A percentile compares a stretch with the other conserved stretches of the same genome.
These are phyloP conservation scores for Haliclona indistincta DNA, from an alignment of 37 sponge, comb jelly and placozoan genomes.

Conservation along the genomic window DNA sequence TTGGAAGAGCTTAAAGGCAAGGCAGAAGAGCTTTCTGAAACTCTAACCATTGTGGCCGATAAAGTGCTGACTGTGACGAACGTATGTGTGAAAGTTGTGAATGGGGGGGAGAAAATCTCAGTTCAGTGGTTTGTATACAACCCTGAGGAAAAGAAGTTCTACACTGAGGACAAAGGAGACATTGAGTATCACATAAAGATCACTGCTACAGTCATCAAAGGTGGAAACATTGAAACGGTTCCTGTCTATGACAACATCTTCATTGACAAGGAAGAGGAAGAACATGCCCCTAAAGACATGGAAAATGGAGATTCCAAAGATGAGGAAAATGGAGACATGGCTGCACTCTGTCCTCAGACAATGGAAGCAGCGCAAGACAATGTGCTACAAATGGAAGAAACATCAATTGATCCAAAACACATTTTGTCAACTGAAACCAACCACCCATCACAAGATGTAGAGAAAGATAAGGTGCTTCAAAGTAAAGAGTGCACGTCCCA, in stretches of 20 bases:
- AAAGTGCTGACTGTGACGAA: background rate
- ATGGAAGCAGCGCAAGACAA: background rate
- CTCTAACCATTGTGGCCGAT: background rate
- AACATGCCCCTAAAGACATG: background rate
- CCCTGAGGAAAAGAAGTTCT: background rate
- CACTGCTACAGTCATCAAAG: background rate
- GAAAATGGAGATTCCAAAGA: background rate
- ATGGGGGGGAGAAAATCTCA: background rate
- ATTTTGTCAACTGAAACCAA: too few species aligned
- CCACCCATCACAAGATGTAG: too few species aligned
- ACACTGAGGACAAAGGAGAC: background rate
- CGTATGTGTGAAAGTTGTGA: background rate
- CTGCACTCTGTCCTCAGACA: background rate
- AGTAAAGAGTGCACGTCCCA: too few species aligned
- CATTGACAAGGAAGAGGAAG: background rate
- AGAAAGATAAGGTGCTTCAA: too few species aligned
- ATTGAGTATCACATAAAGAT: background rate
- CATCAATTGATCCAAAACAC: too few species aligned
- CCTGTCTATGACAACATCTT: too few species aligned
- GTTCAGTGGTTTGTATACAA: background rate
- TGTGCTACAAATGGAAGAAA: background rate
- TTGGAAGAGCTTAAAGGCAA: background rate
- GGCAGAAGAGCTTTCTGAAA: background rate
- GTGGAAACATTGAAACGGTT: background rate
- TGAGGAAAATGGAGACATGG: background rate